Base-by-base conservation (phyloP, 2,113 vertebrate species). In the Leucoraja erinaceus region DNA sequence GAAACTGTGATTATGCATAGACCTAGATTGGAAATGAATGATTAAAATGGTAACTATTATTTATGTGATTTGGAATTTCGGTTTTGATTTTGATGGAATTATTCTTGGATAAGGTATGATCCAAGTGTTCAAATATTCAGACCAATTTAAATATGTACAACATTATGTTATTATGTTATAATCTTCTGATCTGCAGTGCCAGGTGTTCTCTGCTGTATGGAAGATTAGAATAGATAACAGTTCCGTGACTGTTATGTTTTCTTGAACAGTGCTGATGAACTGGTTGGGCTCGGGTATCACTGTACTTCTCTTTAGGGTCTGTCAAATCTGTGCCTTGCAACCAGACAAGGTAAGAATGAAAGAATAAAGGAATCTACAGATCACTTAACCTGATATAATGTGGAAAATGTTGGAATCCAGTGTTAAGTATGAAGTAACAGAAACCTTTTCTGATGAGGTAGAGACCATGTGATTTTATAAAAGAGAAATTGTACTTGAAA, bases 61-160 rank as follows among this genome's bases (percentile, higher is more conserved):
- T 91, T 91, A 22, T 54, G 90, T 74, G 72, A 91, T 72, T 91
- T 91, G 90, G 90, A 91, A 91, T 91, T 20, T 91, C 70, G 70
- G 38, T 47, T 47, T 47, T 47, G 38, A 91, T 66, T 72, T 91
- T 91, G 88, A 72, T 91, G 72, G 88, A 91, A 91, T 91, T 91
- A 91, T 72, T 54, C 68, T 91, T 91, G 66, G 68, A 74, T 91
- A 66, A 72, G 90, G 68, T 91, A 74, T 18, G 68, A 72, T 70
- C 54, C 33, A 72, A 91, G 68, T 91, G 54, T 91, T 91, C 90
- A 91, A 54, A 91, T 54, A 91, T 72, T 90, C 88, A 47, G 63
- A 20, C 14, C 66, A 31, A 90, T 91, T 91, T 91, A 31, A 91
- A 72, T 91, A 72, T 91, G 90, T 91, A 91, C 38, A 72, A 9